Base-by-base conservation (phyloP, 92 coral and sea anemone species). In the Actinostola sp. region DNA sequence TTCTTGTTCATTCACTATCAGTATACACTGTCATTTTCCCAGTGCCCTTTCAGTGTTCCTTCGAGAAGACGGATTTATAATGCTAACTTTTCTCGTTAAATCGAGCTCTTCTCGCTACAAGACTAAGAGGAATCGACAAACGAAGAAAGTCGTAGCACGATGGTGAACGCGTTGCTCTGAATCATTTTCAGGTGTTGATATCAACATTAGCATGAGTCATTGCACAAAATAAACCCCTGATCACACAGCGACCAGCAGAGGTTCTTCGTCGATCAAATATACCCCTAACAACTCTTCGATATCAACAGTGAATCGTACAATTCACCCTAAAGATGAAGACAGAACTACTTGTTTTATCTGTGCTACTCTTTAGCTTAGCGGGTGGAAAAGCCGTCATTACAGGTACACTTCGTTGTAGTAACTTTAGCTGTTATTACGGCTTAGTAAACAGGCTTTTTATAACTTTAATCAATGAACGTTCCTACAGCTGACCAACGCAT, bases 311-410 rank as follows among this genome's bases (percentile, higher is more conserved):
- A 14, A 11, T 27, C 17, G 36, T 6, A 11, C 29, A 17, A 57
- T 28, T 12, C 13, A 21, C 19, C 21, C 12, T 63, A 8, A 65
- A 29, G 33, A 51, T 68, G 74, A 68, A 68, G 54, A 27, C 24
- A 1, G 74, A 31, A 51, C 11, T 68, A 44, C 30, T 55, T 1
- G 53, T 62, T 16, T 17, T 55, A 8, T 53, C 66, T 26, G 15
- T 72, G 44, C 27, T 63, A 51, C 44, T 70, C 66, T 53, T 76
- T 42, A 36, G 71, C 9, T 63, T 55, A n/a, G 31, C 89, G 20
- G 89, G 89, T 84, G 89, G 89, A 51, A 55, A 70, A 64, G 73
- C 80, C 11, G 79, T 84, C 11, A 19, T 73, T 24, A 57, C 88
- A 70, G 88, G 88, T 83, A 78, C 11, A 39, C 19, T 8, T 14